These are phyloP conservation scores for Dunckerocampus dactyliophorus DNA, from an alignment of 2,113 vertebrate genomes.

Conservation along the genomic window DNA sequence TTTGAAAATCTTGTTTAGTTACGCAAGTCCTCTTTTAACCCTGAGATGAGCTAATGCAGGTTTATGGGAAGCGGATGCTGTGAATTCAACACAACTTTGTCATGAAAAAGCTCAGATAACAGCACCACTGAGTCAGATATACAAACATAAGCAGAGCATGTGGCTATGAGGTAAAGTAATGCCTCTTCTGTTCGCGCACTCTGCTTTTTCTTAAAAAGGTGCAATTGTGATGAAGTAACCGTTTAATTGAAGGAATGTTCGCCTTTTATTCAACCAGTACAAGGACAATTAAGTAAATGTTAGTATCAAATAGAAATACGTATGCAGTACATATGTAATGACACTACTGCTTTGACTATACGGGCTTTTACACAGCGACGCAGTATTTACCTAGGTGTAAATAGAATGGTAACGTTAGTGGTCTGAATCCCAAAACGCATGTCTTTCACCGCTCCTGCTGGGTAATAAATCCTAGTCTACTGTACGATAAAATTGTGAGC, in stretches of 20 bases:
- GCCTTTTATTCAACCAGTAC: neutral
- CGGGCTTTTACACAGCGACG: neutral
- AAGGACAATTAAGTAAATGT: too few species aligned
- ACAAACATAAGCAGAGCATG: neutral
- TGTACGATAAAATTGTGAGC: neutral
- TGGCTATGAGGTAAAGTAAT: too few species aligned
- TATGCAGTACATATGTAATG: slow-evolving; percentile 11
- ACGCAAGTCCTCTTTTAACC: slow-evolving; percentile 52
- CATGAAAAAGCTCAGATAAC: too few species aligned
- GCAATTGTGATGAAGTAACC: neutral
- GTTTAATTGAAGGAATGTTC: neutral
- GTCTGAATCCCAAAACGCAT: too few species aligned
- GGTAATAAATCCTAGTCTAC: too few species aligned
- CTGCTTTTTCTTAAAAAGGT: too few species aligned
- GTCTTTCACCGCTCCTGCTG: too few species aligned
- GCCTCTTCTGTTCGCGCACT: too few species aligned
- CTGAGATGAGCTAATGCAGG: slow-evolving; percentile 55
- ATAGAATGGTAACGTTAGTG: too few species aligned
- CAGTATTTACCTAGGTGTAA: neutral
- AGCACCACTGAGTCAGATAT: neutral
- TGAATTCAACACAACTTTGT: too few species aligned
- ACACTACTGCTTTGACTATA: neutral
- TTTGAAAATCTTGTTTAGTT: slow-evolving; percentile 55
- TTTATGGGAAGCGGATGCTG: slow-evolving; percentile 49
- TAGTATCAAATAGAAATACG: neutral